phyloP scores from a whole-genome alignment of 2,113 vertebrate species.

The Alosa alosa region DNA sequence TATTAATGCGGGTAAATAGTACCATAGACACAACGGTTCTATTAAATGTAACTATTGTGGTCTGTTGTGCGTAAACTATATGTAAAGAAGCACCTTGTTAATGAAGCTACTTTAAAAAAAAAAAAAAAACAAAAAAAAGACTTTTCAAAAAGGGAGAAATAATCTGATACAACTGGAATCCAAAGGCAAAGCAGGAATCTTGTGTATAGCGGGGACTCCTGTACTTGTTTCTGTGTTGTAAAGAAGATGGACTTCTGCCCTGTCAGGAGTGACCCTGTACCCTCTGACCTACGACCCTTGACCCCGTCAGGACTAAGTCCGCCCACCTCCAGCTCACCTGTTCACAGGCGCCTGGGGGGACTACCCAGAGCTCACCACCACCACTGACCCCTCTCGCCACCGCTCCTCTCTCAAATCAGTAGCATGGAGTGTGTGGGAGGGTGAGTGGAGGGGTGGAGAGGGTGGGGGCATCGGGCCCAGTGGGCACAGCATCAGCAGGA shows the following conservation, averaged over 20 bases:
- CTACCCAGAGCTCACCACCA: background rate
- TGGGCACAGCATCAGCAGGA: background rate
- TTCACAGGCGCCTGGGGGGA: background rate
- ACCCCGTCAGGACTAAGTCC: constrained; percentile 29
- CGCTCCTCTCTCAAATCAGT: background rate
- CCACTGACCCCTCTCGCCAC: background rate
- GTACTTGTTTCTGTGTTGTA: constrained; percentile 33
- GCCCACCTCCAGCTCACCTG: background rate
- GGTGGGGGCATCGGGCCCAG: background rate
- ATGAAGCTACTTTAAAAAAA: constrained; percentile 51
- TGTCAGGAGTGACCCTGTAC: constrained; percentile 51
- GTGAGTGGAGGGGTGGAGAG: background rate
- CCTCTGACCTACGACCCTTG: constrained; percentile 57
- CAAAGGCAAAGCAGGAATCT: constrained; percentile 50
- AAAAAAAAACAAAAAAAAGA: background rate
- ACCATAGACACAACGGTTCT: constrained; percentile 80
- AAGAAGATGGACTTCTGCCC: constrained; percentile 47
- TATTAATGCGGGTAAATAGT: constrained; percentile 86
- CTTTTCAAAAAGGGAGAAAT: constrained; percentile 52
- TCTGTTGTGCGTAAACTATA: constrained; percentile 78
- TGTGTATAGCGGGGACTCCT: constrained; percentile 59
- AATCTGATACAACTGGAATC: constrained; percentile 10
- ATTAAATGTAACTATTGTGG: constrained; percentile 79
- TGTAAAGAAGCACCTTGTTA: constrained; percentile 89
- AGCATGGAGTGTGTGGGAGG: background rate